Base-by-base conservation (phyloP, 2,113 vertebrate genomes). In the Sylvilagus bachmani region DNA sequence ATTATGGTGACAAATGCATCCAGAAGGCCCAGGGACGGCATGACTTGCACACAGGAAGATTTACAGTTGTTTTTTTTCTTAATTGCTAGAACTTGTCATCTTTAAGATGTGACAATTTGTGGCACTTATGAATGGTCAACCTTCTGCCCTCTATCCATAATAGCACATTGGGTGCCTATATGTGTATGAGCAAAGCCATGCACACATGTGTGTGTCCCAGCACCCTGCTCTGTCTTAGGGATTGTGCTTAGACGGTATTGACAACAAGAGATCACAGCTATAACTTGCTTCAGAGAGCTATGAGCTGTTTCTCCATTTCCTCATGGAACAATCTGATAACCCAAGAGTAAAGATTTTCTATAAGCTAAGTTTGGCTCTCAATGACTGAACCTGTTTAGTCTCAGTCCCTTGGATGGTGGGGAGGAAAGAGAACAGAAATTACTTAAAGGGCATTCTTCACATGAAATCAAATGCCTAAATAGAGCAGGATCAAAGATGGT, bases 71-170 rank as follows among this genome's bases (percentile, higher is more conserved):
- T 98, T 97, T 93, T 93, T 96, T 27, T 86, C 97, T 97, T 95
- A 86, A 91, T 69, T 85, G 19, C 95, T 91, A 61, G 94, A 95
- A 97, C 83, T 96, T 96, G 96, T 96, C 98, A 98, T 96, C 97
- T 97, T 97, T 91, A 96, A 44, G 95, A 98, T 97, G 97, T 97
- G 94, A 96, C 93, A 97, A 98, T 97, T 97, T 96, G 96, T 92
- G 96, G 83, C 29, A 79, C 86, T 97, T 71, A 96, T 95, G 93
- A 98, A 89, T 69, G 0, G 90, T 66, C 96, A 97, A 95, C 75
- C 84, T 95, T 51, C 3, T 1, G 13, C 78, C 86, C 61, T 71
- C 67, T 33, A 25, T 2, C 67, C 38, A 25, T 2, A 53, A 86
- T 3, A 64, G 73, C 51, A 38, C 55, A 83, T 36, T 58, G 88